Percentiles rank a stretch among this genome's conserved stretches.
These are phyloP conservation scores for Romanogobio albipinnatus DNA, from an alignment of 2,113 vertebrate genomes.

Conservation along the genomic window DNA sequence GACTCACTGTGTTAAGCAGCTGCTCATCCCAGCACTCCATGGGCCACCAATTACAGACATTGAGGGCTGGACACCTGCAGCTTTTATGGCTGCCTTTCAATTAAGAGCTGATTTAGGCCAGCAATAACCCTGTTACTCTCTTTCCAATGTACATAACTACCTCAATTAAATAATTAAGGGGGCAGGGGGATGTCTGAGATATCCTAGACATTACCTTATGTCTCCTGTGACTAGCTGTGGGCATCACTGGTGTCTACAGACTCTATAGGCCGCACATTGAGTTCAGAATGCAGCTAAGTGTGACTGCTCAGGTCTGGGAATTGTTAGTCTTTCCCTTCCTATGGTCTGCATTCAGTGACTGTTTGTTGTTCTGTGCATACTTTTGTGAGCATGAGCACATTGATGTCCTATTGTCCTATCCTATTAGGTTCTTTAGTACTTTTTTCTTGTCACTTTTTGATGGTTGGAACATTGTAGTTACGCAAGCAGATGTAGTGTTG, in stretches of 20 bases:
- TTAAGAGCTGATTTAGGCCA: slow-evolving; percentile 63
- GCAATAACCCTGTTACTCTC: slow-evolving; percentile 58
- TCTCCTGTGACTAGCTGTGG: slow-evolving; percentile 19
- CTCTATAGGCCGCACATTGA: neutral
- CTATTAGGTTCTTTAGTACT: neutral
- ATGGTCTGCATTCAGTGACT: neutral
- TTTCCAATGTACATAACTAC: slow-evolving; percentile 54
- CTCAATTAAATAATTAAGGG: slow-evolving; percentile 54
- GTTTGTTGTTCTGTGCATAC: neutral
- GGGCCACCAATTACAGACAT: slow-evolving; percentile 58
- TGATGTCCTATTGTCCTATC: neutral
- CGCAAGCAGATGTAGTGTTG: no score
- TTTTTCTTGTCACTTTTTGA: neutral
- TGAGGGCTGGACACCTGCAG: slow-evolving; percentile 61
- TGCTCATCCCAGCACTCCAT: slow-evolving; percentile 37
- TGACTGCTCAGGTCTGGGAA: neutral
- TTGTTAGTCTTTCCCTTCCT: neutral
- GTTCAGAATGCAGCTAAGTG: slow-evolving; percentile 12
- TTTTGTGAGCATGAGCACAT: neutral
- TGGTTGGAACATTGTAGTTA: no score
- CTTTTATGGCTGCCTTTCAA: slow-evolving; percentile 67
- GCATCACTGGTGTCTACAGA: slow-evolving; percentile 6
- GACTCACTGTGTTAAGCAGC: slow-evolving; percentile 47
- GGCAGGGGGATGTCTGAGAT: slow-evolving; percentile 23
- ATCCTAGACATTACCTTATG: slow-evolving; percentile 25